phyloP scores from a whole-genome alignment of 2,797 vertebrate species.

The Microchirus variegatus region DNA sequence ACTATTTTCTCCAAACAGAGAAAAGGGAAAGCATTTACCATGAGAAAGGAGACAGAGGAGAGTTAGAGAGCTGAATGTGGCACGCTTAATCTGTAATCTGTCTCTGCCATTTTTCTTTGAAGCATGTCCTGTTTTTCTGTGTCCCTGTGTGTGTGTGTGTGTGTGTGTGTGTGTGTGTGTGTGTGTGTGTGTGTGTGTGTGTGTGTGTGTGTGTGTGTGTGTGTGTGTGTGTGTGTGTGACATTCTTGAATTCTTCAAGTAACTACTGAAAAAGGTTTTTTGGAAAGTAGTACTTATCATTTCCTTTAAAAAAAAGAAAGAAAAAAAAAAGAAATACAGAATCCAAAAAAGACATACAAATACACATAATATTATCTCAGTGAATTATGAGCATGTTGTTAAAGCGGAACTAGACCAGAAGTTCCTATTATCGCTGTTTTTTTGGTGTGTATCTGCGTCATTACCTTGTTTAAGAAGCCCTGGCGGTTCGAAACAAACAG shows the following conservation, averaged over 20 bases:
- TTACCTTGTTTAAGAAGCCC: no score
- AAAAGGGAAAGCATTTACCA: slow-evolving; percentile 72
- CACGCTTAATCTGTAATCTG: slow-evolving; percentile 80
- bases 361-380: no score
- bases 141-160: slow-evolving; percentile 6
- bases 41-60: slow-evolving; percentile 74
- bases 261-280: no score
- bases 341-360: no score
- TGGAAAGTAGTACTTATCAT: no score
- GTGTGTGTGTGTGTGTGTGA: neutral
- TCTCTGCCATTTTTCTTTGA: slow-evolving; percentile 67
- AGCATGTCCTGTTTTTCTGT: slow-evolving; percentile 46
- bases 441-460: no score
- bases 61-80: slow-evolving; percentile 70
- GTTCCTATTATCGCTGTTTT: no score
- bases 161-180: slow-evolving; percentile 3
- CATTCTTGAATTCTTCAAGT: slow-evolving; percentile 10
- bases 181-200: slow-evolving; percentile 1
- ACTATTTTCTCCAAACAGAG: slow-evolving; percentile 77
- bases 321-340: no score
- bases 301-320: no score
- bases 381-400: no score
- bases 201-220: neutral
- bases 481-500: no score
- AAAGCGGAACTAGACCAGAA: no score